phyloP scores from a whole-genome alignment of 2,888 invertebrate species.

The Drosophila macrospina region DNA sequence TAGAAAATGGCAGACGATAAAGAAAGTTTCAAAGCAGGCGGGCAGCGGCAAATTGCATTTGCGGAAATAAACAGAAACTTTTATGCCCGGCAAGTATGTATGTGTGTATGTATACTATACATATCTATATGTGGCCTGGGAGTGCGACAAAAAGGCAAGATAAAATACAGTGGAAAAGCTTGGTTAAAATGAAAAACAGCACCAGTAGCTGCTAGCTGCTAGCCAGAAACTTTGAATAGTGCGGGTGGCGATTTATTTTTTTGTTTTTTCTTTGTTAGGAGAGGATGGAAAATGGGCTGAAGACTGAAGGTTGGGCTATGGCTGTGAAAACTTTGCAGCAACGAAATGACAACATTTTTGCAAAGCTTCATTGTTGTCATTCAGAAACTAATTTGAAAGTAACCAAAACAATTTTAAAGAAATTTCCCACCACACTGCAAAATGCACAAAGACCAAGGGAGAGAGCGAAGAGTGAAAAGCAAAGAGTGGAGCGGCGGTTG shows the following conservation, averaged over 20 bases:
- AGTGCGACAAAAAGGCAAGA: slow-evolving; percentile 53
- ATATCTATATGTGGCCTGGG: slow-evolving; percentile 21
- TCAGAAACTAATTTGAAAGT: slow-evolving; percentile 83
- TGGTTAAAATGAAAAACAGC: slow-evolving; percentile 66
- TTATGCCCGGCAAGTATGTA: slow-evolving; percentile 54
- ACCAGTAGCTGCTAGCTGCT: slow-evolving; percentile 34
- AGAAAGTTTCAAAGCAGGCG: slow-evolving; percentile 55
- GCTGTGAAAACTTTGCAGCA: slow-evolving; percentile 72
- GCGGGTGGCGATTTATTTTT: slow-evolving; percentile 34
- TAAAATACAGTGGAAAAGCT: slow-evolving; percentile 56
- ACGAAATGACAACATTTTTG: slow-evolving; percentile 83
- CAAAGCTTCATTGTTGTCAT: slow-evolving; percentile 80
- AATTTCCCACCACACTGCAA: slow-evolving; percentile 76
- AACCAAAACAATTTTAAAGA: slow-evolving; percentile 83
- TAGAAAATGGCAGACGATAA: slow-evolving; percentile 77
- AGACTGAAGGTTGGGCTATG: background rate
- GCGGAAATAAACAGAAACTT: slow-evolving; percentile 80
- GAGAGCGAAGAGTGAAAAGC: slow-evolving; percentile 10
- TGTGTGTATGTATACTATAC: slow-evolving; percentile 18
- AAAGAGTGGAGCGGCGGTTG: background rate
- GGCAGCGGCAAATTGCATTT: slow-evolving; percentile 76
- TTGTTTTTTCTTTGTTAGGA: background rate
- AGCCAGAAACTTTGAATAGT: slow-evolving; percentile 72
- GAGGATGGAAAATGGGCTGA: background rate
- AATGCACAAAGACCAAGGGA: slow-evolving; percentile 32